Conservation (phyloP, 2,113 vertebrate species). For the Bubalus kerabau region DNA sequence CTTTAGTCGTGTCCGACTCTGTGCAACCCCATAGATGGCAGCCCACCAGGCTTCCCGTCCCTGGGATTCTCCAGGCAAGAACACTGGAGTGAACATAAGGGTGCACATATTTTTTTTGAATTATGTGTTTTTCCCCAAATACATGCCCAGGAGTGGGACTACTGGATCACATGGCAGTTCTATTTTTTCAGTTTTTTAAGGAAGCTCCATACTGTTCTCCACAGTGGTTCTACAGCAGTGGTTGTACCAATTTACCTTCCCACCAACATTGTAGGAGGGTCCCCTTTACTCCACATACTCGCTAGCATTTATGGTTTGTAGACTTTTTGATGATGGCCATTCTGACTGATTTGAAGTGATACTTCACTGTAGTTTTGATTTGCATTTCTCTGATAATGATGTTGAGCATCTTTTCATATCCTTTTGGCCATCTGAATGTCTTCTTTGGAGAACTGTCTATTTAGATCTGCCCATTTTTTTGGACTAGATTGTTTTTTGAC, state of each 20-base stretch:
- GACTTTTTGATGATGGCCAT: not conserved
- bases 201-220: not conserved
- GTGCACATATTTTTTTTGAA: not conserved
- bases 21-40: too few relatives aligned
- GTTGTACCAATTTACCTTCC: not conserved
- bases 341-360: not conserved
- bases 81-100: not conserved
- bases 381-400: not conserved
- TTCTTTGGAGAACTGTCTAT: not conserved
- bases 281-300: not conserved
- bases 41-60: too few relatives aligned
- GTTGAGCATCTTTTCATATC: not conserved
- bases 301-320: not conserved
- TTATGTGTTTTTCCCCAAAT: not conserved
- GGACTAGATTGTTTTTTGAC: not conserved
- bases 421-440: not conserved
- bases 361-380: not conserved
- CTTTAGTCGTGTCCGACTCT: too few relatives aligned
- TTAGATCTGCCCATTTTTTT: not conserved
- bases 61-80: too few relatives aligned
- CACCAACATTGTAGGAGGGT: not conserved
- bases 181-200: not conserved
- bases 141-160: not conserved
- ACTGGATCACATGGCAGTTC: not conserved
- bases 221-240: not conserved